Base-by-base conservation (phyloP, 2,888 invertebrate genomes). In the Dynastes tityus region DNA sequence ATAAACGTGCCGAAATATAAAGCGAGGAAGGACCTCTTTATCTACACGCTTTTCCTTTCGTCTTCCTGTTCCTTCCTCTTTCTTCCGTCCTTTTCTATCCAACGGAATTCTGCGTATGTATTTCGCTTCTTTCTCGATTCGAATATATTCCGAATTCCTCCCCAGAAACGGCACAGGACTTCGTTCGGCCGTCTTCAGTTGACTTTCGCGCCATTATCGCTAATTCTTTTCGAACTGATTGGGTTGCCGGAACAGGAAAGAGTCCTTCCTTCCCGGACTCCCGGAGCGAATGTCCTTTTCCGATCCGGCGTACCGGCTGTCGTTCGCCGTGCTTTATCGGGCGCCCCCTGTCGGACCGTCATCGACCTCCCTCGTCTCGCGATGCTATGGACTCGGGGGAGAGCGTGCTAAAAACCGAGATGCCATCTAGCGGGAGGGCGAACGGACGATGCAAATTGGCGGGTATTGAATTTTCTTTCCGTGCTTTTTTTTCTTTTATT, bases 251-350 rank as follows among this genome's bases (percentile, higher is more conserved):
- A 88, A 88, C 85, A 87, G 88, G 88, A 88, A 88, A 87, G 86
- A 87, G 87, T 87, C 87, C 87, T 88, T 88, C 88, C 88, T 88
- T 88, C 88, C 88, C 88, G 88, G 88, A 88, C 87, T 88, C 87
- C 88, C 88, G 87, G 87, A 86, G 86, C 88, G 87, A 88, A 88
- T 88, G 88, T 87, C 87, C 88, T 86, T 86, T 87, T 87, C 87
- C 87, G 87, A 86, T 86, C 85, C 79, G 76, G 71, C n/a, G 49
- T 55, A 53, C 77, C 61, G 61, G 45, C 51, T 45, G 45, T 45
- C 45, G 45, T 45, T 45, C 45, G 45, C 11, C 45, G 45, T 45
- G 11, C 45, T 45, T 45, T 45, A 45, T 45, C 45, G 45, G 45
- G 45, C 45, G 45, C 45, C 45, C 45, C 45, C 65, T 32, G 65